Base-by-base conservation (phyloP, 2,113 vertebrate genomes). In the Trogon surrucura region DNA sequence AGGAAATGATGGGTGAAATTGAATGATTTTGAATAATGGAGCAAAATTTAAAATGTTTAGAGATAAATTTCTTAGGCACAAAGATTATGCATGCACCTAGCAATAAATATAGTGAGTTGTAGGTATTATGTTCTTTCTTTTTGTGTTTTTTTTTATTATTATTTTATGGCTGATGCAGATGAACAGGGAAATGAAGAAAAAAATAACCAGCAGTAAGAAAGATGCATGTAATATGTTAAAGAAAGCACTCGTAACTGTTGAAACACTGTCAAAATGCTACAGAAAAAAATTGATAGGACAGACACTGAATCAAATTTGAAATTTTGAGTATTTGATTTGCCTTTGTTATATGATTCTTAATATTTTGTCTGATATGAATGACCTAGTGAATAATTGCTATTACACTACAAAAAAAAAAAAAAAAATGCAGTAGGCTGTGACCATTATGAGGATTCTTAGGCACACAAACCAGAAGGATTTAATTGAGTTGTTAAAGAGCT, bases 1-100 rank as follows among this genome's bases (percentile, higher is more conserved):
- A 58, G 72, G 75, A 96, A 96, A 95, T 90, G 91, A 90, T 93
- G 89, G 92, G 61, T 97, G 94, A 96, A 97, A 97, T 94, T 61
- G 69, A 95, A 93, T 80, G 73, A 96, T 86, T 91, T 86, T 92
- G 81, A 95, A 23, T 95, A 95, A 97, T 61, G 44, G 85, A 90
- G 47, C 94, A 27, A 95, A 94, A 97, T 91, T 73, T 80, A 70
- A 91, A 92, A 18, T 67, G 41, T 92, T 93, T 92, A 88, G 79
- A 91, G 65, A 96, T 86, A 81, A 93, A 91, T 95, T 95, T 94
- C 78, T 89, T 83, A 81, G 78, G 67, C 57, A 51, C 10, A 69
- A 38, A 94, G 56, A 81, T 91, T 84, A 89, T 85, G 56, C 36
- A 69, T 80, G 20, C 26, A 88, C 44, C 74, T 62, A 75, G 34